Conservation (phyloP, 92 coral and sea anemone genomes). For the Epizoanthus ramosus region DNA sequence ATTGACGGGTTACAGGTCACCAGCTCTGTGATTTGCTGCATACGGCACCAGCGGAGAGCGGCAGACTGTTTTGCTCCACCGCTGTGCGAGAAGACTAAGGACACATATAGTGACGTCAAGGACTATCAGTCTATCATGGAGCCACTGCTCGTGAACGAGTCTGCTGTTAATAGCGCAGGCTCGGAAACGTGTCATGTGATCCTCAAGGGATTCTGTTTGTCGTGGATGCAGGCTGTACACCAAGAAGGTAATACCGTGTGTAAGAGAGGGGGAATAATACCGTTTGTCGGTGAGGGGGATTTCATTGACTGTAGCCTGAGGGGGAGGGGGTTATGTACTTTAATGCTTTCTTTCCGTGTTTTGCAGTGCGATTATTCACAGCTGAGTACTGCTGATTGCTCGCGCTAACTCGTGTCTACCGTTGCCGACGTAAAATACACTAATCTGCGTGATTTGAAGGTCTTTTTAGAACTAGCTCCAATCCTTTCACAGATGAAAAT, state of each 20-base stretch:
- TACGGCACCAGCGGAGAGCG: slow-evolving; percentile 78
- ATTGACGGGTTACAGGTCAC: slow-evolving; percentile 71
- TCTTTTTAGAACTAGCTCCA: too few species aligned
- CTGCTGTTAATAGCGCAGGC: slow-evolving; percentile 68
- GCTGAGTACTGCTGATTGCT: too few species aligned
- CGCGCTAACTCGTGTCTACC: too few species aligned
- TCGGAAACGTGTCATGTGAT: slow-evolving; percentile 39
- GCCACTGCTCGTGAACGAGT: slow-evolving; percentile 82
- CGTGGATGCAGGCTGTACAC: slow-evolving; percentile 53
- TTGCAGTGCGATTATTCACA: too few species aligned
- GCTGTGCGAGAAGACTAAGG: slow-evolving; percentile 48
- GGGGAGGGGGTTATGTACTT: not conserved
- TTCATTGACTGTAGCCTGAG: not conserved
- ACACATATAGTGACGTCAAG: slow-evolving; percentile 58
- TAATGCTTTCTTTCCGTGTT: not conserved
- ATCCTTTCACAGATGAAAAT: too few species aligned
- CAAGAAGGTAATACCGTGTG: not conserved
- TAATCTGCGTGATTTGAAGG: too few species aligned
- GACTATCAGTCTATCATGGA: slow-evolving; percentile 76
- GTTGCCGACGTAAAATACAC: too few species aligned
- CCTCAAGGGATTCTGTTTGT: slow-evolving; percentile 49
- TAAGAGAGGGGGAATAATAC: not conserved
- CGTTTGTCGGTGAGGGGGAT: not conserved
- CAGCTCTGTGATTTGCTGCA: slow-evolving; percentile 65
- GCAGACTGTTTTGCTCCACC: slow-evolving; percentile 63